phyloP scores from a whole-genome alignment of 2,888 invertebrate genomes.

The Liopterus haemorrhoidalis region DNA sequence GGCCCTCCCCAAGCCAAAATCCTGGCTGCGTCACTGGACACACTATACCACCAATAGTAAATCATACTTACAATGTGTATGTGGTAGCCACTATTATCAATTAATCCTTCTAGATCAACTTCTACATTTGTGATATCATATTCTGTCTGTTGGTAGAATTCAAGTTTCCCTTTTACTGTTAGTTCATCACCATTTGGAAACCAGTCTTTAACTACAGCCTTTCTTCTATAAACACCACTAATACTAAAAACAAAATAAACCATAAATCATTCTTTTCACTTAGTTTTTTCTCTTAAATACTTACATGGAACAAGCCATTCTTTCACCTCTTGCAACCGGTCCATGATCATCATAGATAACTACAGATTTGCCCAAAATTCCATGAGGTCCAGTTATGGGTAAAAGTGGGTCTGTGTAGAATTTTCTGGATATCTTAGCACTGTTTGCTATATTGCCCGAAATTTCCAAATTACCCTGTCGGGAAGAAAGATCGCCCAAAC shows the following conservation, averaged over 20 bases:
- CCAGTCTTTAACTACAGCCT: slow-evolving; percentile 83
- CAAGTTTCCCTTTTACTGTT: slow-evolving; percentile 66
- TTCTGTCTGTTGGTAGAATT: slow-evolving; percentile 79
- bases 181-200: slow-evolving; percentile 70
- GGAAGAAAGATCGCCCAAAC: slow-evolving; percentile 71
- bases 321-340: slow-evolving; percentile 79
- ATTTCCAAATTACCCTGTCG: slow-evolving; percentile 66
- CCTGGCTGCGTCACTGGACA: too few species aligned
- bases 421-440: slow-evolving; percentile 60
- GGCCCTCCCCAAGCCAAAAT: too few species aligned
- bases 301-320: slow-evolving; percentile 83
- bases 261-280: neutral
- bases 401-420: slow-evolving; percentile 74
- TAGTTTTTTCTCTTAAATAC: slow-evolving; percentile 31
- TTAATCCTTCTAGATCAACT: slow-evolving; percentile 66
- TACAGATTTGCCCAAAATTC: slow-evolving; percentile 73
- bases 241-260: slow-evolving; percentile 51
- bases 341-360: slow-evolving; percentile 84
- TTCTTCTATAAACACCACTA: slow-evolving; percentile 66
- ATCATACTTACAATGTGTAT: slow-evolving; percentile 68
- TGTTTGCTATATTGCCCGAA: slow-evolving; percentile 65
- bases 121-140: slow-evolving; percentile 77
- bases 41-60: too few species aligned
- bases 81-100: slow-evolving; percentile 66
- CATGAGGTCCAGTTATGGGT: slow-evolving; percentile 67